Percentiles rank a stretch among this genome's conserved stretches.
phyloP scores from a whole-genome alignment of 2,888 invertebrate species.

The Ceraclea dissimilis region DNA sequence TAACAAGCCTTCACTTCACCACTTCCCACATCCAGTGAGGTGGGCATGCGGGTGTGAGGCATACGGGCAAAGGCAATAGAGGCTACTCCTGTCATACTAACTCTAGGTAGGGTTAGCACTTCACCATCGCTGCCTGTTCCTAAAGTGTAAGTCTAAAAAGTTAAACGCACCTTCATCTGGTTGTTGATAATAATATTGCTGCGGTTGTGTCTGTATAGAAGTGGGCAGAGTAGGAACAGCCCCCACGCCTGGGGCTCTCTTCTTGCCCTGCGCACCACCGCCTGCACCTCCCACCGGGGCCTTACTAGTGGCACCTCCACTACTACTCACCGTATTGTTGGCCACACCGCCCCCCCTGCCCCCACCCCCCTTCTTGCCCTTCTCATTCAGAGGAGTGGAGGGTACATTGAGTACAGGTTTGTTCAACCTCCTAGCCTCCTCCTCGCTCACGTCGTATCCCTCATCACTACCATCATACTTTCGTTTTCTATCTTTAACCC shows the following conservation, averaged over 20 bases:
- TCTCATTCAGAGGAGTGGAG: slow-evolving; percentile 43
- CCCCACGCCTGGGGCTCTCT: slow-evolving; percentile 39
- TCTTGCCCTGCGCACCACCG: slow-evolving; percentile 44
- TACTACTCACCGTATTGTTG: slow-evolving; percentile 30
- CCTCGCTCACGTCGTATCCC: slow-evolving; percentile 51
- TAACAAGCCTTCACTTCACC: too few species aligned
- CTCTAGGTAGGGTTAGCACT: slow-evolving; percentile 44
- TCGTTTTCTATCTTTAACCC: slow-evolving; percentile 64
- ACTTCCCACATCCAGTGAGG: slow-evolving; percentile 35
- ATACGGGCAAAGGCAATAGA: slow-evolving; percentile 8
- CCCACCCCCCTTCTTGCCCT: slow-evolving; percentile 38
- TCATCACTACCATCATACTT: slow-evolving; percentile 63
- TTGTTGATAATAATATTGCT: slow-evolving; percentile 51
- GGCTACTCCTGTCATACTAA: slow-evolving; percentile 51
- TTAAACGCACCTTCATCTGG: slow-evolving; percentile 54
- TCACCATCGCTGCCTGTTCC: slow-evolving; percentile 54
- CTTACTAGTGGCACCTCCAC: slow-evolving; percentile 33
- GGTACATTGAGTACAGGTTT: slow-evolving; percentile 49
- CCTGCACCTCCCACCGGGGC: slow-evolving; percentile 36
- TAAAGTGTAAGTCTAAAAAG: slow-evolving; percentile 51
- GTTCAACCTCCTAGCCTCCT: slow-evolving; percentile 41
- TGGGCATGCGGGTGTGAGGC: neutral
- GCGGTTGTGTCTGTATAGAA: slow-evolving; percentile 39
- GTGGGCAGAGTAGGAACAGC: slow-evolving; percentile 40
- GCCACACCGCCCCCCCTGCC: slow-evolving; percentile 35